A percentile compares a stretch with the other conserved stretches of the same genome.
Conservation (phyloP, 2,113 vertebrate species). For the Spea multiplicata region DNA sequence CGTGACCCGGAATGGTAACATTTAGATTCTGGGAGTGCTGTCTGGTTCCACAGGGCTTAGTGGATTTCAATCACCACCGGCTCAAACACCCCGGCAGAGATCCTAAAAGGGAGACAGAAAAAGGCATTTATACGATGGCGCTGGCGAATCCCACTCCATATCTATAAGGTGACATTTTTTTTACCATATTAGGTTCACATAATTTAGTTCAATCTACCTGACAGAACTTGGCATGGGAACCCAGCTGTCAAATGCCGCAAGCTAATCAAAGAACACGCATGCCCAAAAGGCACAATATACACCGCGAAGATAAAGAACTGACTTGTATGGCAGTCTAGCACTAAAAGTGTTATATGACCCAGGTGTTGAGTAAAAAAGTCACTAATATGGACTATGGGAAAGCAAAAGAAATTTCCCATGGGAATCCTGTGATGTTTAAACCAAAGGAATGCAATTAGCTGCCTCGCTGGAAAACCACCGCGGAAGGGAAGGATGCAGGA, state of each 20-base stretch:
- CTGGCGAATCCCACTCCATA: too few relatives aligned
- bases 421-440: neutral
- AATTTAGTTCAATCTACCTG: too few relatives aligned
- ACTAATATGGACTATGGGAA: neutral
- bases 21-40: neutral
- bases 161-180: too few relatives aligned
- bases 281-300: too few relatives aligned
- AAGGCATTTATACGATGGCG: neutral
- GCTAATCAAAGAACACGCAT: too few relatives aligned
- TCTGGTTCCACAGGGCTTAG: constrained; percentile 58
- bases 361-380: neutral
- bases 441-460: neutral
- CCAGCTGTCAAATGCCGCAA: too few relatives aligned
- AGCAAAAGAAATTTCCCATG: neutral
- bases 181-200: too few relatives aligned
- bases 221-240: too few relatives aligned
- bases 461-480: too few relatives aligned
- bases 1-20: constrained; percentile 3
- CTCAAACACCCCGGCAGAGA: constrained; percentile 86
- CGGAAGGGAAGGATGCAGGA: too few relatives aligned
- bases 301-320: too few relatives aligned
- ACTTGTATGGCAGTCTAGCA: too few relatives aligned
- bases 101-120: constrained; percentile 63
- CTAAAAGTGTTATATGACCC: neutral
- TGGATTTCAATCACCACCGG: constrained; percentile 93